Evolutionary conservation across 2,888 invertebrate genomes (phyloP).

Genomic region (Pyrgus malvae): DNA sequence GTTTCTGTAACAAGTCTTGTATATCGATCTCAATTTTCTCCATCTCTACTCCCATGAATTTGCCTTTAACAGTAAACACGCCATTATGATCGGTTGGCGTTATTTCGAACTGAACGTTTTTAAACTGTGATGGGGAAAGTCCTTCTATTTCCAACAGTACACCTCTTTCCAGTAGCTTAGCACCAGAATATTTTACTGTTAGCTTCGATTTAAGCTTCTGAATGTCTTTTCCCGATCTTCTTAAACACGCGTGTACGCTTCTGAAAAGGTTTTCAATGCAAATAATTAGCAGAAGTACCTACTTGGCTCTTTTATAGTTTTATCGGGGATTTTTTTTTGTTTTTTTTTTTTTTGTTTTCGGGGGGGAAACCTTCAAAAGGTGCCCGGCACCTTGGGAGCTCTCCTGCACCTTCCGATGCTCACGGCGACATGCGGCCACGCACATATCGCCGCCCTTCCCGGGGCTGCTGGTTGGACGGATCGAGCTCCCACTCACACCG

Average conservation of each 20-base stretch:
- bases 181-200: slow-evolving; percentile 85
- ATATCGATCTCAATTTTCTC: slow-evolving; percentile 87
- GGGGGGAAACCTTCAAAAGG: no score
- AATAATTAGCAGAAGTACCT: no score
- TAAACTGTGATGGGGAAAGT: slow-evolving; percentile 85
- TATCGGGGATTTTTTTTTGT: no score
- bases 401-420: no score
- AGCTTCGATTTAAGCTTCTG: slow-evolving; percentile 82
- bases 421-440: no score
- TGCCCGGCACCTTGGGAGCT: no score
- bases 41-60: slow-evolving; percentile 89
- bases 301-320: no score
- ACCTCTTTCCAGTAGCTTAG: slow-evolving; percentile 86
- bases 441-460: no score
- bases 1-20: slow-evolving; percentile 87
- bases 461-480: no score
- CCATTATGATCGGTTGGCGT: slow-evolving; percentile 85
- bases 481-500: no score
- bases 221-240: slow-evolving; percentile 70
- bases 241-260: slow-evolving; percentile 79
- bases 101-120: slow-evolving; percentile 89
- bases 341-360: no score
- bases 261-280: no score
- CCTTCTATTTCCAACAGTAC: slow-evolving; percentile 87
- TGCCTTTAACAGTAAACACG: slow-evolving; percentile 86